A percentile compares a stretch with the other conserved stretches of the same genome.
These are phyloP conservation scores for Oryzias woworae DNA, from an alignment of 2,113 vertebrate genomes.

Conservation along the genomic window DNA sequence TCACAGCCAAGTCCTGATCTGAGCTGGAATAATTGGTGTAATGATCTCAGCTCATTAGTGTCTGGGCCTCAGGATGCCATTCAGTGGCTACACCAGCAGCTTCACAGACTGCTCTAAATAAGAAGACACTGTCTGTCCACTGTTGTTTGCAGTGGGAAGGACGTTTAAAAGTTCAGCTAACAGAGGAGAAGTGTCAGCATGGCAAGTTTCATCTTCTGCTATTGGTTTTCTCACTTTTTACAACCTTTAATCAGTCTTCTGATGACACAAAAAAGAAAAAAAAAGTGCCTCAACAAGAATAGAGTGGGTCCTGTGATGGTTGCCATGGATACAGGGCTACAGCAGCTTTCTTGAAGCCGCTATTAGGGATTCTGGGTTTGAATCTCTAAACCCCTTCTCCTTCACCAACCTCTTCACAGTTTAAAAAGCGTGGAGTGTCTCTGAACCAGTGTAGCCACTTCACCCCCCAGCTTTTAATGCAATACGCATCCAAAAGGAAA, in stretches of 20 bases:
- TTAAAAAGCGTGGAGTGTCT: conserved; percentile 31
- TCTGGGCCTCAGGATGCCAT: conserved; percentile 55
- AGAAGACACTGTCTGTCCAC: conserved; percentile 48
- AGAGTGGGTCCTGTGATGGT: conserved; percentile 62
- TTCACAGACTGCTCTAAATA: conserved; percentile 46
- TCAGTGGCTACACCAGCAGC: conserved; percentile 49
- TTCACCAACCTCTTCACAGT: conserved; percentile 37
- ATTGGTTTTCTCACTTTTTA: conserved; percentile 50
- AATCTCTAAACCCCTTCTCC: conserved; percentile 25
- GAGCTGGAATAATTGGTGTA: conserved; percentile 75
- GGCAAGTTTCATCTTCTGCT: conserved; percentile 36
- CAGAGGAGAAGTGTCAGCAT: conserved; percentile 45
- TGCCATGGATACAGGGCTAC: conserved; percentile 69
- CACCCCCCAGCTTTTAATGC: conserved; percentile 17
- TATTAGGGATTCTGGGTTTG: conserved; percentile 31
- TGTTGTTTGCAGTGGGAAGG: conserved; percentile 51
- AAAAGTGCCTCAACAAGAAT: conserved; percentile 49
- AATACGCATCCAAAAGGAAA: conserved; percentile 1
- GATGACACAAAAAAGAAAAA: conserved; percentile 63
- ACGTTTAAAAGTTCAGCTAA: conserved; percentile 47
- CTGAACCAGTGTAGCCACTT: conserved; percentile 41
- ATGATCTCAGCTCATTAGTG: conserved; percentile 72
- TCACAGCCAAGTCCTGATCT: conserved; percentile 71
- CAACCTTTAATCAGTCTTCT: conserved; percentile 60
- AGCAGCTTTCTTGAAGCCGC: conserved; percentile 48